Conservation (phyloP, 2,113 vertebrate species). For the Etheostoma cragini region DNA sequence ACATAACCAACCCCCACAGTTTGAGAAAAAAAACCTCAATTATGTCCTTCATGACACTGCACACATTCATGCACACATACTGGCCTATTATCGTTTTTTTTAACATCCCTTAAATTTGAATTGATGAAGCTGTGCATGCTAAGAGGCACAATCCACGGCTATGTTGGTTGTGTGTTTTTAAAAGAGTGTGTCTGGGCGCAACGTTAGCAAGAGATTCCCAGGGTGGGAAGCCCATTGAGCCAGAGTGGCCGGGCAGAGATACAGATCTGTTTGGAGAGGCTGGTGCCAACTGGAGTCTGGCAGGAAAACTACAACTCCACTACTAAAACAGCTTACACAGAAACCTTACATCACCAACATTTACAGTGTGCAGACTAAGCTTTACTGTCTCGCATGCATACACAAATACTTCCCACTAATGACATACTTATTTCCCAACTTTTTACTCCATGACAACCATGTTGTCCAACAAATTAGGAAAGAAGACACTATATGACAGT, state of each 20-base stretch:
- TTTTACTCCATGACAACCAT: background rate
- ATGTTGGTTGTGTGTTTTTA: background rate
- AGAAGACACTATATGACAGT: background rate
- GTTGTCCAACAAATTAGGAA: background rate
- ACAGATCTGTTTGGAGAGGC: slow-evolving; percentile 52
- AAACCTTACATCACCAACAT: background rate
- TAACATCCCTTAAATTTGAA: background rate
- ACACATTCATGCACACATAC: background rate
- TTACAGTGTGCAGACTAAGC: background rate
- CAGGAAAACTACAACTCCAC: slow-evolving; percentile 39
- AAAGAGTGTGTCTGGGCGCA: slow-evolving; percentile 15
- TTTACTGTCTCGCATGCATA: background rate
- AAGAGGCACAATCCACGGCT: background rate
- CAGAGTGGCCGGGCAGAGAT: slow-evolving; percentile 18
- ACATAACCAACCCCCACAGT: background rate
- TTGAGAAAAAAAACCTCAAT: background rate
- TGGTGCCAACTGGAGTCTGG: slow-evolving; percentile 30
- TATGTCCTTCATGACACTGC: background rate
- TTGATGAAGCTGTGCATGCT: slow-evolving; percentile 2
- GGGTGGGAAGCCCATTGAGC: slow-evolving; percentile 16
- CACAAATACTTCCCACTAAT: background rate
- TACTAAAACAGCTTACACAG: background rate
- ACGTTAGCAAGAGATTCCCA: slow-evolving; percentile 47
- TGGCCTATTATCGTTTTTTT: background rate
- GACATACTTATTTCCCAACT: background rate